Base-by-base conservation (phyloP, 2,113 vertebrate genomes). In the Saccopteryx bilineata region DNA sequence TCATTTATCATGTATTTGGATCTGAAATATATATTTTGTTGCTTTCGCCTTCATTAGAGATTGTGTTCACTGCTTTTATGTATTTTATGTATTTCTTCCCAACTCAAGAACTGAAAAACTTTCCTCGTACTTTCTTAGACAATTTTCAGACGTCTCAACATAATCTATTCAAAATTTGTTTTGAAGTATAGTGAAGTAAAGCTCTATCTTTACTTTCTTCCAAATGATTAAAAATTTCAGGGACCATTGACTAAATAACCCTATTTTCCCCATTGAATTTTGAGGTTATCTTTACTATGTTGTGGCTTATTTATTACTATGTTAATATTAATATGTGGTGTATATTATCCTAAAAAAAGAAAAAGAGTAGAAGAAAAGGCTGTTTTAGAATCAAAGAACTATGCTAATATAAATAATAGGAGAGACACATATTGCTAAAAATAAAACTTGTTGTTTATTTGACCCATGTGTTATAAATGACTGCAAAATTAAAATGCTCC, bases 371-470 rank as follows among this genome's bases (percentile, higher is more conserved):
- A 7, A 39, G 48, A 33, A 56, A 93, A 33, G 3, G 17, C 11
- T 96, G 46, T 39, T 87, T 93, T 74, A 86, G 82, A 83, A 80
- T 86, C 50, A 96, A 96, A 54, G 50, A 88, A 95, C 21, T 66
- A 66, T 5, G 12, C 18, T 56, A 65, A 83, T 60, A 87, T 48
- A 92, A 95, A 96, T 79, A 90, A 90, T 7, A 72, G 56, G 72
- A 79, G 68, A 61, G 66, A 95, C 19, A 94, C n/a, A 90, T 63
- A 91, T 61, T 95, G n/a, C 68, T 89, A 78, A 65, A 90, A 87
- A 96, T 92, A 96, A 96, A 94, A 87, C 26, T 31, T 91, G 90
- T 76, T 97, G 95, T 94, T 97, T 97, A 97, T 96, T 94, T 97
- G 91, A 95, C 89, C 91, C 91, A 13, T 84, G 86, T 86, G 50